Evolutionary conservation across 2,888 invertebrate species (phyloP), one percentile per base, ranked within the genome.

Genomic region (Drosophila merina): DNA sequence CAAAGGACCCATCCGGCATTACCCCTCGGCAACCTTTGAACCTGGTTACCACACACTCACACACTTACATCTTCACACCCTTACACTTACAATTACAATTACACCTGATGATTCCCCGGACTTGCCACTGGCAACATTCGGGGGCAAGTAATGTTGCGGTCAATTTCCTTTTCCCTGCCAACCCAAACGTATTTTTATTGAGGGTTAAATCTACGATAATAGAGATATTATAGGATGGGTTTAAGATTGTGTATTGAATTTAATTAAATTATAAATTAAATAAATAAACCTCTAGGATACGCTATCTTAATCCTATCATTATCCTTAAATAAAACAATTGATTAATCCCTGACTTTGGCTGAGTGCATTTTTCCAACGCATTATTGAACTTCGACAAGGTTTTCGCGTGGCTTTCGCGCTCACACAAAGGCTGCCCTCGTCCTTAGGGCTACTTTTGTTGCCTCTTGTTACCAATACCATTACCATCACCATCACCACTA

Each of bases 61-160:
- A 40, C 8, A n/a, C 31, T 3, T 3, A 1, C 12, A n/a, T 14
- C 8, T 2, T 20, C 20, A 20, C 20, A 20, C 20, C 20, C 20
- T 20, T 8, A 25, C 36, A 10, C 36, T 12, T 14, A 6, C 54
- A 63, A 63, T 62, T 55, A 72, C 52, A 63, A 63, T 63, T 63
- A 54, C 64, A 70, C 69, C 69, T 72, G 72, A 38, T 50, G 26
- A 36, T 38, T 48, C 51, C 48, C 42, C 38, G 47, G 40, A 55
- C 44, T 62, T 71, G 50, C 55, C 38, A 49, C 78, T 67, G 80
- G 84, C 84, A 83, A 83, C 77, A 83, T 76, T 86, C 68, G 62
- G 63, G 63, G 47, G 33, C 74, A 74, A 69, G 86, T 88, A 86
- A 84, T 88, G 76, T 81, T 88, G 88, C 75, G 84, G 84, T 88